Conservation (phyloP, 2,888 invertebrate genomes). For the Thereva unica region DNA sequence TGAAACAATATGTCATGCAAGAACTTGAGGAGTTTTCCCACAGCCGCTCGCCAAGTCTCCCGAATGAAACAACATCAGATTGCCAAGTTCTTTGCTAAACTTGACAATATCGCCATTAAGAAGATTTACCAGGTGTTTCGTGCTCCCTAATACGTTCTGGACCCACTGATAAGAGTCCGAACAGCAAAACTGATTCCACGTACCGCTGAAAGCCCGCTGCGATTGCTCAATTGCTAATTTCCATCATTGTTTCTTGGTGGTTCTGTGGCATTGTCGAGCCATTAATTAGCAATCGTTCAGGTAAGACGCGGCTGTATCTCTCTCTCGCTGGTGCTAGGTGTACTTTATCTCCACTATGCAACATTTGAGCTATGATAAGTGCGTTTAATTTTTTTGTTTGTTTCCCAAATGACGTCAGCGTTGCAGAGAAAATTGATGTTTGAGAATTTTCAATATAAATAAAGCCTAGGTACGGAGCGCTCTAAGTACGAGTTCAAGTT, state of each 20-base stretch:
- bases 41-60: not conserved
- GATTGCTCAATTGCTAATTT: slow-evolving; percentile 27
- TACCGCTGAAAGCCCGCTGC: slow-evolving; percentile 15
- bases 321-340: not conserved
- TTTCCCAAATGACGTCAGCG: too few species aligned
- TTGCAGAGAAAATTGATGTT: too few species aligned
- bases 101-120: not conserved
- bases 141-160: slow-evolving; percentile 1
- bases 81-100: not conserved
- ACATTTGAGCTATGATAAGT: not conserved
- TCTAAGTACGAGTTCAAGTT: too few species aligned
- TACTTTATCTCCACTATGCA: slow-evolving; percentile 2
- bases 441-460: too few species aligned
- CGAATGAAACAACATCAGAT: not conserved
- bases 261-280: slow-evolving; percentile 25
- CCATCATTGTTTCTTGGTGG: slow-evolving; percentile 27
- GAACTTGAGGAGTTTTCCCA: slow-evolving; percentile 11
- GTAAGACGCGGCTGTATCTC: slow-evolving; percentile 6
- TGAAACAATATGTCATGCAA: slow-evolving; percentile 14
- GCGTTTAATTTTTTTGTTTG: too few species aligned
- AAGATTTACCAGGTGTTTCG: not conserved
- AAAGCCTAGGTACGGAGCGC: too few species aligned
- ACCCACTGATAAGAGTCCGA: not conserved
- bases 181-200: slow-evolving; percentile 11
- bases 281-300: slow-evolving; percentile 30